A percentile compares a stretch with the other conserved stretches of the same genome.
Conservation (phyloP, 2,113 vertebrate species). For the Brachyhypopomus occidentalis region DNA sequence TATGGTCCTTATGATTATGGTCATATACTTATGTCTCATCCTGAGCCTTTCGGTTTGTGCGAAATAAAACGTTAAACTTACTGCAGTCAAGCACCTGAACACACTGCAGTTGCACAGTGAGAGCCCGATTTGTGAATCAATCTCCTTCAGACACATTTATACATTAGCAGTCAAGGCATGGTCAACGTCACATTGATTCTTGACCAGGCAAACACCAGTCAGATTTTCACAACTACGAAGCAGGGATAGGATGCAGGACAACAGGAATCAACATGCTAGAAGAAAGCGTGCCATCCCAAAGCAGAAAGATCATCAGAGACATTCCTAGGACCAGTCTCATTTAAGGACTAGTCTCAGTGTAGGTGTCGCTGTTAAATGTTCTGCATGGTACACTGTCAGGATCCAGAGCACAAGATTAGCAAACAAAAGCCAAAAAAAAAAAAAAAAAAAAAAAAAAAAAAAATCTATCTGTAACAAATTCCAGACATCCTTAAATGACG, state of each 20-base stretch:
- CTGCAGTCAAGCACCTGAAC: neutral
- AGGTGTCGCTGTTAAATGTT: no score
- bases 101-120: neutral
- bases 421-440: no score
- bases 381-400: no score
- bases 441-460: no score
- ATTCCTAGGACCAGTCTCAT: no score
- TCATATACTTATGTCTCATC: neutral
- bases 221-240: neutral
- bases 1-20: neutral
- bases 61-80: neutral
- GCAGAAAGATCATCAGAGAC: no score
- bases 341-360: no score
- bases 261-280: neutral
- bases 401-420: no score
- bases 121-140: neutral
- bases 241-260: neutral
- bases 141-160: neutral
- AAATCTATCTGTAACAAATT: no score
- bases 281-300: no score
- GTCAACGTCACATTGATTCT: conserved; percentile 23
- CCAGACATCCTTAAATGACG: no score
- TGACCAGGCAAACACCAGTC: conserved; percentile 13
- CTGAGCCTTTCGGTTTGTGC: neutral
- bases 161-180: conserved; percentile 24